phyloP scores from a whole-genome alignment of 2,113 vertebrate genomes.

The Myrmecobius fasciatus region DNA sequence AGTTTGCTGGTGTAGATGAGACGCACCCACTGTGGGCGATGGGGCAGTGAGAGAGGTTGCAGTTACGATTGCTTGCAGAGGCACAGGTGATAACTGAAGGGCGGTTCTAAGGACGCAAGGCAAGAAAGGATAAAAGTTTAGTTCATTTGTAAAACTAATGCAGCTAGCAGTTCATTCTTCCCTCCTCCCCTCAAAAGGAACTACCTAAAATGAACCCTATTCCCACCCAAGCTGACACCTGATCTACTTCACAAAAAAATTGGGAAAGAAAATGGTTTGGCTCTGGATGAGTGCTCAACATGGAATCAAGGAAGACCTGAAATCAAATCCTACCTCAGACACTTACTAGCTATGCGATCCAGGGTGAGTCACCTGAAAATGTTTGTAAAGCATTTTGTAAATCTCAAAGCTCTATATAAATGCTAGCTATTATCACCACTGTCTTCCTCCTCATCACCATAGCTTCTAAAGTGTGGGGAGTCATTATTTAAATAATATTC shows the following conservation, averaged over 20 bases:
- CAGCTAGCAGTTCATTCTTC: background rate
- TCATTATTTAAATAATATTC: no score
- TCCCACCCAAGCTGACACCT: background rate
- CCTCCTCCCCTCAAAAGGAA: background rate
- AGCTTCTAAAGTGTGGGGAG: background rate
- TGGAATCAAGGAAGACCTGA: background rate
- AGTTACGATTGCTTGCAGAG: slow-evolving; percentile 95
- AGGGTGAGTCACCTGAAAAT: background rate
- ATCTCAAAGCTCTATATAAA: background rate
- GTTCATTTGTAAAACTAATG: background rate
- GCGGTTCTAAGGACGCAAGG: slow-evolving; percentile 88
- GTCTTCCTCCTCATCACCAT: background rate
- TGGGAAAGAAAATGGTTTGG: background rate
- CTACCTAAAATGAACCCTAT: background rate
- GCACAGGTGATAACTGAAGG: slow-evolving; percentile 98
- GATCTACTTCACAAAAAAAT: background rate
- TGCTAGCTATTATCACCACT: background rate
- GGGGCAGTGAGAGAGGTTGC: slow-evolving; percentile 97
- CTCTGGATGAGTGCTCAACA: background rate
- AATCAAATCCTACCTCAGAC: background rate
- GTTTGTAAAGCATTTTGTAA: background rate
- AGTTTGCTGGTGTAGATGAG: slow-evolving; percentile 85
- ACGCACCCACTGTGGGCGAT: slow-evolving; percentile 93
- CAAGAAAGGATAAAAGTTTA: background rate
- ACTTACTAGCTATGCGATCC: background rate